phyloP scores from a whole-genome alignment of 2,888 invertebrate genomes.

The Cheilosia scutellata region DNA sequence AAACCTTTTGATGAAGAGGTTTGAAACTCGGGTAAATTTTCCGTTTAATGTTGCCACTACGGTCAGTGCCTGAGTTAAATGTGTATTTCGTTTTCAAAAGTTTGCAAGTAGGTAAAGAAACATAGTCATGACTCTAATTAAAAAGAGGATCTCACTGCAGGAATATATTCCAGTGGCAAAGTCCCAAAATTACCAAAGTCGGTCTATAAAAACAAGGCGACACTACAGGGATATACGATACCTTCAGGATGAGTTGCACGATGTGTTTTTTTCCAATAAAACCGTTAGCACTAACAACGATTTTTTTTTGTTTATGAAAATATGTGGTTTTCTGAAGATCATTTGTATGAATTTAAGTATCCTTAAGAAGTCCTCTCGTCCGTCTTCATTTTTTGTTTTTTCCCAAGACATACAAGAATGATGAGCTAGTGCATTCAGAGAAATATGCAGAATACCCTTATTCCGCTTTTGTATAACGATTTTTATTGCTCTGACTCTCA shows the following conservation, averaged over 20 bases:
- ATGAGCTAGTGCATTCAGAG: constrained; percentile 47
- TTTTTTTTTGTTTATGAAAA: neutral
- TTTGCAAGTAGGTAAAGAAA: no score
- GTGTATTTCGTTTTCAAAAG: no score
- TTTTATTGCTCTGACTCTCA: constrained; percentile 62
- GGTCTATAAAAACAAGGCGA: no score
- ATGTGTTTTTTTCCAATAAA: constrained; percentile 19
- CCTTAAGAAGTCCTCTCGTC: constrained; percentile 35
- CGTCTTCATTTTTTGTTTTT: neutral
- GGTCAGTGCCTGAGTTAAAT: no score
- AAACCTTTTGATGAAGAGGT: no score
- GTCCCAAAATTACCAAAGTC: no score
- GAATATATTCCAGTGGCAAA: no score
- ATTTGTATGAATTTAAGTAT: constrained; percentile 35
- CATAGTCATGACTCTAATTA: no score
- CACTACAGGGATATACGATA: neutral
- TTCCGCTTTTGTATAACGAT: constrained; percentile 21
- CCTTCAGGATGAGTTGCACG: constrained; percentile 9
- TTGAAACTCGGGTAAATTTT: no score
- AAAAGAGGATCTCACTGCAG: no score
- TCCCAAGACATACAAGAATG: constrained; percentile 27
- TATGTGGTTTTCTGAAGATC: constrained; percentile 17
- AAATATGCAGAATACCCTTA: constrained; percentile 9
- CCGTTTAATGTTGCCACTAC: no score
- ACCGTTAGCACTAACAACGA: neutral